These are phyloP conservation scores for Rousettus madagascariensis DNA, from an alignment of 2,797 vertebrate species.

Conservation along the genomic window DNA sequence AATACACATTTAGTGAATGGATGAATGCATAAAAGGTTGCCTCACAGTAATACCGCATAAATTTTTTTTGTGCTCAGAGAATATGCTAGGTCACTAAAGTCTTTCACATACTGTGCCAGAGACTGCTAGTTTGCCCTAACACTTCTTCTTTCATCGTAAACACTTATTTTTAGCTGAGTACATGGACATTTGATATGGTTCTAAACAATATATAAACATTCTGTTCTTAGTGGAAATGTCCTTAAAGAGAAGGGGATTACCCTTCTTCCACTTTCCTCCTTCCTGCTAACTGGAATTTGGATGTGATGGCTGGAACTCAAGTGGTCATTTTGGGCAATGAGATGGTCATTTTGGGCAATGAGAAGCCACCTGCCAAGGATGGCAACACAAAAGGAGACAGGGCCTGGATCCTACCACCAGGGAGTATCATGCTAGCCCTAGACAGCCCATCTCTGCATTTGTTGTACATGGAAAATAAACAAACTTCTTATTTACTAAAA, in stretches of 20 bases:
- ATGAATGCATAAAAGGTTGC: neutral
- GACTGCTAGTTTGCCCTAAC: neutral
- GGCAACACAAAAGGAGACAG: neutral
- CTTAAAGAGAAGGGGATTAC: neutral
- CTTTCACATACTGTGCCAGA: neutral
- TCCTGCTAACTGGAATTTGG: neutral
- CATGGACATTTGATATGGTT: neutral
- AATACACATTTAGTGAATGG: neutral
- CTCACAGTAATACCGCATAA: neutral
- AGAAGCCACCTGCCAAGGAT: neutral
- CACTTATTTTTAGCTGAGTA: neutral
- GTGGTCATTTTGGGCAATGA: neutral
- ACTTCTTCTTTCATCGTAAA: neutral
- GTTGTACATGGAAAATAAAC: neutral
- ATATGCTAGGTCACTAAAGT: neutral
- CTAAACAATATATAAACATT: neutral
- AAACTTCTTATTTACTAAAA: neutral
- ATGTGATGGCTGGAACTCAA: neutral
- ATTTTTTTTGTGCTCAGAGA: neutral
- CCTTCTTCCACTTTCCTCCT: neutral
- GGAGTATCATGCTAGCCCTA: neutral
- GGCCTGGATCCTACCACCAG: neutral
- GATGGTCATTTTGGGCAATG: neutral
- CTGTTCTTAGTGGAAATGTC: neutral
- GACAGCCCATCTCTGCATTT: neutral